A percentile compares a stretch with the other conserved stretches of the same genome.
Evolutionary conservation across 2,113 vertebrate genomes (phyloP).

Genomic region (Ptyas mucosa): DNA sequence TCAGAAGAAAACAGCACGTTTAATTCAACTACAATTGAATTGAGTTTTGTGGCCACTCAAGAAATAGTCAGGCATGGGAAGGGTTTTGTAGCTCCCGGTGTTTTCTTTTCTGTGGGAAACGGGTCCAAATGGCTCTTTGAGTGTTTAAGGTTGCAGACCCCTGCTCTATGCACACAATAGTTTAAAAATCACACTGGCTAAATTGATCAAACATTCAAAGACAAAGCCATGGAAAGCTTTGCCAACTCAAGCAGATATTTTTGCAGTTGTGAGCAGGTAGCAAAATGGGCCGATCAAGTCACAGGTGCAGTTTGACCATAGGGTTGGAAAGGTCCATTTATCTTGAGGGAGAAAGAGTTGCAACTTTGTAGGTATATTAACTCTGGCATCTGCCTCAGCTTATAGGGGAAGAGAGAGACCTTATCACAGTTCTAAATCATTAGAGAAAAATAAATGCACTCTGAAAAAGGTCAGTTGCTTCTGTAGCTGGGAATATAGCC

Average conservation of each 20-base stretch:
- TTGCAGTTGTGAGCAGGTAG: neutral
- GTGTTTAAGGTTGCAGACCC: too few species aligned
- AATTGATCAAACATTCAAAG: neutral
- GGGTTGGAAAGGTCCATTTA: neutral
- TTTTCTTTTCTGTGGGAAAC: too few species aligned
- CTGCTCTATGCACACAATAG: neutral
- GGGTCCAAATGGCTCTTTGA: too few species aligned
- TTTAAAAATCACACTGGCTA: neutral
- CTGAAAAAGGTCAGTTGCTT: neutral
- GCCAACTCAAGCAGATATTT: neutral
- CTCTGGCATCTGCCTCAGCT: neutral
- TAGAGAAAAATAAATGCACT: neutral
- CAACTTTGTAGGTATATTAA: neutral
- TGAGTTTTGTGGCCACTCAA: too few species aligned
- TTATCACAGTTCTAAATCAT: neutral
- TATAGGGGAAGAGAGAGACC: too few species aligned
- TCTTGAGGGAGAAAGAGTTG: neutral
- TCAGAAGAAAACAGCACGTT: too few species aligned
- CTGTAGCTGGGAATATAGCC: neutral
- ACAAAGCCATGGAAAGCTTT: neutral
- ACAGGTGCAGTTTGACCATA: neutral
- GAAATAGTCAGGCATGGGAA: too few species aligned
- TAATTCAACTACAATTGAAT: too few species aligned
- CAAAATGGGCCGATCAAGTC: neutral
- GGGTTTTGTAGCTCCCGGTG: too few species aligned